phyloP scores from a whole-genome alignment of 2,113 vertebrate species.

The Chinchilla lanigera region DNA sequence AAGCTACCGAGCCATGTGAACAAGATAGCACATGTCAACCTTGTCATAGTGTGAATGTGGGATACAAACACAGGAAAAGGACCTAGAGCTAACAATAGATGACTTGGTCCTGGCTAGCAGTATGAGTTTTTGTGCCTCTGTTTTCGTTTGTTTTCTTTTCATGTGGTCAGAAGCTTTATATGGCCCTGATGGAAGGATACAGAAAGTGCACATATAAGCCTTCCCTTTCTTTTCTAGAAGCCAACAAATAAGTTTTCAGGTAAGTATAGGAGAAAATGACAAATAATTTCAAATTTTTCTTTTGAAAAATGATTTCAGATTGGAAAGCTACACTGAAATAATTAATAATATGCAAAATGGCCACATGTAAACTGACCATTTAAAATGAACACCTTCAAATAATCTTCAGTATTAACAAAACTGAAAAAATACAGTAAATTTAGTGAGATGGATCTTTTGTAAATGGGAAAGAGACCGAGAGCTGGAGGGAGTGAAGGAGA shows the following conservation, averaged over 20 bases:
- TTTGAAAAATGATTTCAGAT: conserved; percentile 38
- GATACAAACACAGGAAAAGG: not conserved
- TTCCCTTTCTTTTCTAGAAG: not conserved
- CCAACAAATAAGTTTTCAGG: not conserved
- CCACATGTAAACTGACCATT: not conserved
- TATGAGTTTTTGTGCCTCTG: not conserved
- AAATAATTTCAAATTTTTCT: not conserved
- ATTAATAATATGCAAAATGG: not conserved
- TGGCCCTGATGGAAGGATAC: not conserved
- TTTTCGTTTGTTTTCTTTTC: not conserved
- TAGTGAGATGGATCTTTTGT: not conserved
- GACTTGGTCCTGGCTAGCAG: not conserved
- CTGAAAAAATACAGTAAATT: not conserved
- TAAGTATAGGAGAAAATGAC: not conserved
- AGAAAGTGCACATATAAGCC: not conserved
- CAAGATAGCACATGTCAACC: not conserved
- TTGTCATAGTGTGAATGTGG: not conserved
- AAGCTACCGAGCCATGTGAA: not conserved
- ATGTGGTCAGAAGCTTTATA: not conserved
- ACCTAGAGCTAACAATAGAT: not conserved
- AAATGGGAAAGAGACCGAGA: not conserved
- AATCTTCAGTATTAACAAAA: not conserved
- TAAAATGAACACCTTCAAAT: not conserved
- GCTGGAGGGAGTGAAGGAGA: not conserved
- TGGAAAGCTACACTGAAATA: not conserved